These are phyloP conservation scores for Coracopsis vasa DNA, from an alignment of 2,113 vertebrate genomes.

Conservation along the genomic window DNA sequence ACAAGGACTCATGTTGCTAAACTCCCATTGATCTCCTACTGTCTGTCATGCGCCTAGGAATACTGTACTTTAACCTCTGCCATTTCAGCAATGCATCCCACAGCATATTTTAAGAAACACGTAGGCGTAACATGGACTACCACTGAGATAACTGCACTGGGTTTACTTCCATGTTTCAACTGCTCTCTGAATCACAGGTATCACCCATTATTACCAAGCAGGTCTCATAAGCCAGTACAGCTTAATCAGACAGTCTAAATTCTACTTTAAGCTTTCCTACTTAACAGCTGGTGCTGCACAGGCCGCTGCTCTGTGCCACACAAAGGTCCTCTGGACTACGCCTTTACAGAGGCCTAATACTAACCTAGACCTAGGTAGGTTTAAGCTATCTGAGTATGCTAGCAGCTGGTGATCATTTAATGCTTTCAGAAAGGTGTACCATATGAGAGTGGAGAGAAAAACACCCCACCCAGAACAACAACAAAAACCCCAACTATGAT, in stretches of 20 bases:
- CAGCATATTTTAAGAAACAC: background rate
- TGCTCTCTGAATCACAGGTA: background rate
- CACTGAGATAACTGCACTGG: background rate
- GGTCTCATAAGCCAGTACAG: background rate
- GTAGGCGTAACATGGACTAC: background rate
- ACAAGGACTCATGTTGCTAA: background rate
- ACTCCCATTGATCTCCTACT: background rate
- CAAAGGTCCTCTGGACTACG: accelerated
- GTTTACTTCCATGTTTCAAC: background rate
- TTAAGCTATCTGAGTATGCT: background rate
- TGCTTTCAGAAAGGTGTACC: background rate
- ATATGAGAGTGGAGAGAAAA: accelerated
- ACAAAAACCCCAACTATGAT: background rate
- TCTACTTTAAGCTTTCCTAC: background rate
- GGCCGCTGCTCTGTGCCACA: no score
- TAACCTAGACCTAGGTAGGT: no score
- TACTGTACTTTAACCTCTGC: background rate
- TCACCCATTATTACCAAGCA: background rate
- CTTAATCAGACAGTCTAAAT: background rate
- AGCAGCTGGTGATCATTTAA: no score
- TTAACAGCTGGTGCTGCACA: background rate
- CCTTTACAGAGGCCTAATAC: background rate
- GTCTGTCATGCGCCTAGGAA: background rate
- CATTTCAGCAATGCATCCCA: background rate
- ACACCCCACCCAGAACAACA: background rate